phyloP scores from a whole-genome alignment of 2,113 vertebrate species.

The Telmatochromis sp. region DNA sequence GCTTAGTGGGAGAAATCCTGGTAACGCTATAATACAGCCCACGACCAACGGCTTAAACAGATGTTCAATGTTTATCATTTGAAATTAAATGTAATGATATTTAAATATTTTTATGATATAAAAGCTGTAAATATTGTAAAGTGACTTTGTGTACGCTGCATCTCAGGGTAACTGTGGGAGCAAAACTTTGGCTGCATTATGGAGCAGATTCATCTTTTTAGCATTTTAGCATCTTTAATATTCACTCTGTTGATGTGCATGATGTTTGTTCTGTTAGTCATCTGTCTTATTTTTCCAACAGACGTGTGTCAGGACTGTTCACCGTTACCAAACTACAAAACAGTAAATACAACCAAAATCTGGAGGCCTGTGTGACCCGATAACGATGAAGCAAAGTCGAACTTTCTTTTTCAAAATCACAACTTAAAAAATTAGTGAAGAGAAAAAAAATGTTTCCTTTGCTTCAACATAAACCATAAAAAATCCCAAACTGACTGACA shows the following conservation, averaged over 20 bases:
- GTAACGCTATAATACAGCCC: not conserved
- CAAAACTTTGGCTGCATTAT: not conserved
- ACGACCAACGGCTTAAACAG: fast-evolving
- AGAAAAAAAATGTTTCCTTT: not conserved
- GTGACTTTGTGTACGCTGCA: not conserved
- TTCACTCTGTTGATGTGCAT: not conserved
- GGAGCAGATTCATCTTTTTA: not conserved
- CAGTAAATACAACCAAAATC: not conserved
- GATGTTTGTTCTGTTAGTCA: no score
- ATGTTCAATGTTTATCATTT: not conserved
- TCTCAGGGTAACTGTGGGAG: not conserved
- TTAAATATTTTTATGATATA: not conserved
- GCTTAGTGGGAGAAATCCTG: not conserved
- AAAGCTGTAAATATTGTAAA: not conserved
- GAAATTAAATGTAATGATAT: not conserved
- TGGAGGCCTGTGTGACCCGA: not conserved
- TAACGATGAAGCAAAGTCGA: not conserved
- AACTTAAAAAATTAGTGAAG: not conserved
- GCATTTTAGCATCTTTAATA: not conserved
- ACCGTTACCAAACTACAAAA: not conserved
- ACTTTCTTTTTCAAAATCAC: not conserved
- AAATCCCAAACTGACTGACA: not conserved
- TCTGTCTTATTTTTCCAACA: fast-evolving
- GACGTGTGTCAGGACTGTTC: not conserved
- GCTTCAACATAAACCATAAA: not conserved